These are phyloP conservation scores for Melanotaenia boesemani DNA, from an alignment of 2,797 vertebrate species.

Conservation along the genomic window DNA sequence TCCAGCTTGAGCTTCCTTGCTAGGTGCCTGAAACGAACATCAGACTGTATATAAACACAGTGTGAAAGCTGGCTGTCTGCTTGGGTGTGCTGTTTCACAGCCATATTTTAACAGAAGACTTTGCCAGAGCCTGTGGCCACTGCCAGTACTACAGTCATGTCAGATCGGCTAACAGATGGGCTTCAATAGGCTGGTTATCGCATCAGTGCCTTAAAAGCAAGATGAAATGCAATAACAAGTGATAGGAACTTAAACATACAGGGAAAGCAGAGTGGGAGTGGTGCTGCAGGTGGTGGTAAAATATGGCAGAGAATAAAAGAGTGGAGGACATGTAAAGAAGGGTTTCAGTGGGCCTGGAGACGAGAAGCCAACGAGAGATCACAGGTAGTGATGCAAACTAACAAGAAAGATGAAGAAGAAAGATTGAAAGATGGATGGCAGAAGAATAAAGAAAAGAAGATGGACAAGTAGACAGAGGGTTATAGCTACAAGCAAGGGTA, in stretches of 20 bases:
- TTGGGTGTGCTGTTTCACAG: conserved; percentile 44
- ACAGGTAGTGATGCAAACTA: conserved; percentile 18
- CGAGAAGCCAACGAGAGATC: neutral
- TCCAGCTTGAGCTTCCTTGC: conserved; percentile 39
- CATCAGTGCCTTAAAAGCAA: conserved; percentile 27
- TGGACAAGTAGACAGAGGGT: conserved; percentile 33
- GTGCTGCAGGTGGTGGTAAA: conserved; percentile 24
- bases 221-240: conserved; percentile 52
- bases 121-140: conserved; percentile 57
- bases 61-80: conserved; percentile 60
- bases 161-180: conserved; percentile 76
- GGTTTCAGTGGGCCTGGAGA: conserved; percentile 27
- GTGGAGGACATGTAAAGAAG: neutral
- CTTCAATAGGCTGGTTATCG: conserved; percentile 57
- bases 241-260: conserved; percentile 52
- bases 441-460: conserved; percentile 27
- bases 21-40: conserved; percentile 71
- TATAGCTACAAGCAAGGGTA: conserved; percentile 37
- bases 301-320: conserved; percentile 17
- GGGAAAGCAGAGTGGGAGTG: conserved; percentile 38
- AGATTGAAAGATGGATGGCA: conserved; percentile 29
- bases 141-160: conserved; percentile 64
- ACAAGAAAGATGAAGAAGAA: conserved; percentile 15
- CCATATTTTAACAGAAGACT: conserved; percentile 51
- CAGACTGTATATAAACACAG: conserved; percentile 59